phyloP scores from a whole-genome alignment of 2,888 invertebrate genomes.

The Chymomyza caudatula region DNA sequence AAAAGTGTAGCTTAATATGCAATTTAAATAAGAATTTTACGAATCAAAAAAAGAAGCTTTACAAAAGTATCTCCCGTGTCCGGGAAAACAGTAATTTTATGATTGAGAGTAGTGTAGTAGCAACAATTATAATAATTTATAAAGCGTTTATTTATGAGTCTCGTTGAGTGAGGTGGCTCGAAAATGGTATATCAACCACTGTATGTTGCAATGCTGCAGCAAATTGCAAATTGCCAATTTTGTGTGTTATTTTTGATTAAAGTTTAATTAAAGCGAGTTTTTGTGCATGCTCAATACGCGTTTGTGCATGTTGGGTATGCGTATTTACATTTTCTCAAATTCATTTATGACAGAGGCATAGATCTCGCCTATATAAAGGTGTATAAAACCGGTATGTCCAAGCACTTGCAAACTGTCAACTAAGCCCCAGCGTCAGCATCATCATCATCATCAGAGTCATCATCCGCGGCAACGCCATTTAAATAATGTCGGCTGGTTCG shows the following conservation, averaged over 20 bases:
- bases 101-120: too few species aligned
- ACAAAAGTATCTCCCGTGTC: too few species aligned
- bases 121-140: too few species aligned
- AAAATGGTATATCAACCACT: background rate
- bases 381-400: conserved; percentile 29
- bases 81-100: too few species aligned
- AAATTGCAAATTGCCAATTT: conserved; percentile 57
- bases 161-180: background rate
- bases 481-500: background rate
- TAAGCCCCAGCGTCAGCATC: conserved; percentile 1
- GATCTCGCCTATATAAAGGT: background rate
- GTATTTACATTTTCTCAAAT: conserved; percentile 39
- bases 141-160: too few species aligned
- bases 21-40: too few species aligned
- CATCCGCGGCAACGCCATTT: background rate
- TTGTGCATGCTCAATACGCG: conserved; percentile 16
- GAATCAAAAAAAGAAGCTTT: too few species aligned
- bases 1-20: too few species aligned
- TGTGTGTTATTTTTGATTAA: conserved; percentile 60
- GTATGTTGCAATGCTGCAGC: background rate
- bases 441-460: background rate
- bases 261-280: conserved; percentile 54
- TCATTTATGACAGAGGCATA: conserved; percentile 17
- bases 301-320: background rate
- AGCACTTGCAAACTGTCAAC: conserved; percentile 32